Evolutionary conservation across 2,888 invertebrate genomes (phyloP).

Genomic region (Hoplodrina blanda): DNA sequence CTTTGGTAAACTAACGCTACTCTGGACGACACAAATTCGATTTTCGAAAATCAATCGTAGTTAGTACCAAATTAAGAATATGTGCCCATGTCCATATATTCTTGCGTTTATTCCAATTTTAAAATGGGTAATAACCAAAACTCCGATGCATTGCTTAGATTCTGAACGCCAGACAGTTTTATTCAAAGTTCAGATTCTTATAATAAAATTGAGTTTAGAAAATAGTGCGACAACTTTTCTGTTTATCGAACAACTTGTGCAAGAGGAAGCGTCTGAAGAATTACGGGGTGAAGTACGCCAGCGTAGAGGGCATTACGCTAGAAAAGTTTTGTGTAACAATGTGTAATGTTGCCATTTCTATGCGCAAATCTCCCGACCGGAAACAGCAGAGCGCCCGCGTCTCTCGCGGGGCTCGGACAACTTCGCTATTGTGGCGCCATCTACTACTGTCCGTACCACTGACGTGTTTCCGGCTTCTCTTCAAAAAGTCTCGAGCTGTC

Average conservation of each 20-base stretch:
- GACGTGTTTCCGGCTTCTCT: constrained; percentile 89
- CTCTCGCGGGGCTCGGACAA: constrained; percentile 77
- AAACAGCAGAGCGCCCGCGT: constrained; percentile 77
- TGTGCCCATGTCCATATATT: neutral
- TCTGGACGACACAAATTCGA: neutral
- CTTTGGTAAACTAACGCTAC: no score
- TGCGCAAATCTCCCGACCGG: constrained; percentile 85
- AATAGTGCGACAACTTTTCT: constrained; percentile 71
- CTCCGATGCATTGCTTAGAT: neutral
- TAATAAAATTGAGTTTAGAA: constrained; percentile 58
- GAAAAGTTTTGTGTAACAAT: constrained; percentile 89
- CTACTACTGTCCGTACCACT: constrained; percentile 86
- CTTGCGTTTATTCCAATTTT: neutral
- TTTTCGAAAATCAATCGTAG: neutral
- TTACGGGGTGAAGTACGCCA: constrained; percentile 81
- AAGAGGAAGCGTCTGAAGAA: constrained; percentile 79
- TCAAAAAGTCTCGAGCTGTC: constrained; percentile 88
- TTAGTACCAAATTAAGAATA: neutral
- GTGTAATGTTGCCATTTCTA: constrained; percentile 89
- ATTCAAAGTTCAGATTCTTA: constrained; percentile 44
- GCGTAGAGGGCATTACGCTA: constrained; percentile 83
- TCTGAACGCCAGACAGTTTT: constrained; percentile 24
- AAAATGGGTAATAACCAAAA: neutral
- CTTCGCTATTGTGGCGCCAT: constrained; percentile 88
- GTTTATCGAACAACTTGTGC: constrained; percentile 79